Conservation (phyloP, 1,140 invertebrate genomes). For the Yoshiicerus persimilis region DNA sequence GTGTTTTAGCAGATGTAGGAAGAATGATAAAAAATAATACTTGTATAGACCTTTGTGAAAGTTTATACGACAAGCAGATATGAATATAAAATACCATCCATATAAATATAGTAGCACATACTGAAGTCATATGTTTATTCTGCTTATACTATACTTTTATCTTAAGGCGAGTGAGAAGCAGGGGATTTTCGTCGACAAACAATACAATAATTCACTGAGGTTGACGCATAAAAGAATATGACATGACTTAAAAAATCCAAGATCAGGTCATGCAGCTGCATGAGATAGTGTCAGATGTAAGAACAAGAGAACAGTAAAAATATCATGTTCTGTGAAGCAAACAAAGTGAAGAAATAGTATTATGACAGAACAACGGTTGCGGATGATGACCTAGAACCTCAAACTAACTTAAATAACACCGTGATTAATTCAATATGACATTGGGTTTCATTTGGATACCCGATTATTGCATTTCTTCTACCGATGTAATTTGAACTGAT, state of each 20-base stretch:
- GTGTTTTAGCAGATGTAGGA: not conserved
- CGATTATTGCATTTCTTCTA: too few relatives aligned
- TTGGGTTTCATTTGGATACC: too few relatives aligned
- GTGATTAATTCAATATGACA: too few relatives aligned
- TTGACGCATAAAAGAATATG: not conserved
- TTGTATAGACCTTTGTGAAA: not conserved
- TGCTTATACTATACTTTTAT: too few relatives aligned
- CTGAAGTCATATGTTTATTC: too few relatives aligned
- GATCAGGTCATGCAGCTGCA: not conserved
- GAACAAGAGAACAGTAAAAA: not conserved
- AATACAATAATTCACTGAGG: not conserved
- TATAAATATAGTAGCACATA: too few relatives aligned
- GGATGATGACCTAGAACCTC: too few relatives aligned
- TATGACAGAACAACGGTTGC: too few relatives aligned
- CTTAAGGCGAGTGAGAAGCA: not conserved
- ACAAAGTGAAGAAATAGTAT: not conserved
- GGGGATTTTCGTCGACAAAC: not conserved
- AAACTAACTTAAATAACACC: too few relatives aligned
- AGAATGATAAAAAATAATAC: not conserved
- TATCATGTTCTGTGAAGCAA: not conserved
- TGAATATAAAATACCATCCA: not conserved
- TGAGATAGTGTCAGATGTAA: not conserved
- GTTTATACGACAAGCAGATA: not conserved
- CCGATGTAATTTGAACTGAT: too few relatives aligned
- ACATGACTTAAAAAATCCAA: not conserved